These are phyloP conservation scores for Drosophila lacicola DNA, from an alignment of 2,888 invertebrate genomes.

Conservation along the genomic window DNA sequence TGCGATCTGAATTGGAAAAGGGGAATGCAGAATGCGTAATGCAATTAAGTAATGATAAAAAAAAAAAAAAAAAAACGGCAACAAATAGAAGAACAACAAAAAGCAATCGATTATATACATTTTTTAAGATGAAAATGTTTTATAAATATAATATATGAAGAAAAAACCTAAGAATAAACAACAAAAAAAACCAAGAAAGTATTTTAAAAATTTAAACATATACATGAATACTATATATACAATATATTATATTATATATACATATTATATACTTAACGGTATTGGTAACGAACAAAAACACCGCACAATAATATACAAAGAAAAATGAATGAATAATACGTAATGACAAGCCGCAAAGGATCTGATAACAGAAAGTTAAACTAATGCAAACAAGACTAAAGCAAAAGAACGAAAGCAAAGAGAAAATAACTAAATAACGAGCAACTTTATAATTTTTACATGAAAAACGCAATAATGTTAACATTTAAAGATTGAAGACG, in stretches of 20 bases:
- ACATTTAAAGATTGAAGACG: constrained; percentile 65
- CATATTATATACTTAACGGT: constrained; percentile 67
- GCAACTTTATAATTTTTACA: constrained; percentile 75
- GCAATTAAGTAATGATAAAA: constrained; percentile 45
- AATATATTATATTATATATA: constrained; percentile 70
- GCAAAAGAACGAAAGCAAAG: constrained; percentile 26
- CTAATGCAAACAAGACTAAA: constrained; percentile 71
- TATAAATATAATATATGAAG: constrained; percentile 57
- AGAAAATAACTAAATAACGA: constrained; percentile 43
- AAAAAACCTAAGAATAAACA: constrained; percentile 39
- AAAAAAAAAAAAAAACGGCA: constrained; percentile 30
- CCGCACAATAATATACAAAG: constrained; percentile 83
- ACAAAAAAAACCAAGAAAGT: constrained; percentile 65
- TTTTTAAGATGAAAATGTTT: constrained; percentile 71
- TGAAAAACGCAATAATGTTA: constrained; percentile 78
- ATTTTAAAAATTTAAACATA: constrained; percentile 78
- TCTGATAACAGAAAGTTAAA: constrained; percentile 56
- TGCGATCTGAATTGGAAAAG: constrained; percentile 22
- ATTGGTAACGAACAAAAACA: constrained; percentile 80
- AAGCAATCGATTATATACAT: constrained; percentile 79
- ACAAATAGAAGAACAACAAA: constrained; percentile 65
- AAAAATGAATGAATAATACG: constrained; percentile 52
- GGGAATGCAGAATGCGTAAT: constrained; percentile 36
- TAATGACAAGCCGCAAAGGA: constrained; percentile 51
- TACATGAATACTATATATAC: constrained; percentile 76